Conservation (phyloP, 2,113 vertebrate genomes). For the Rattus rattus region DNA sequence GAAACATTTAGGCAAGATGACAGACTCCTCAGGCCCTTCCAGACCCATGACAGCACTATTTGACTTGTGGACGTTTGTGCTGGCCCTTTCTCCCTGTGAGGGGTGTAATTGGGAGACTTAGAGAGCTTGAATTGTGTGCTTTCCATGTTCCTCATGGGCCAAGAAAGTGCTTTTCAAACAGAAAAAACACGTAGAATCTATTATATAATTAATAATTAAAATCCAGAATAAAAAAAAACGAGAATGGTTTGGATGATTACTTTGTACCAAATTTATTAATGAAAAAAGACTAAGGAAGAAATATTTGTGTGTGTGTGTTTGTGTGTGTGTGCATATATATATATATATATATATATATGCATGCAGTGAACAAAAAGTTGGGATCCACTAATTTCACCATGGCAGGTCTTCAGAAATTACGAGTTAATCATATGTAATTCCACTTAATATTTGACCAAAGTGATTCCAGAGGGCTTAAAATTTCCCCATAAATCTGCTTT, state of each 20-base stretch:
- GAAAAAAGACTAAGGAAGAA: too few species aligned
- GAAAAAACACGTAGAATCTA: background rate
- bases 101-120: background rate
- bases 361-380: background rate
- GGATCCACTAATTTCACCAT: background rate
- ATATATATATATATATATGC: too few species aligned
- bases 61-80: background rate
- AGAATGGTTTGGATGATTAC: background rate
- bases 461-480: background rate
- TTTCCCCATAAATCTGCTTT: background rate
- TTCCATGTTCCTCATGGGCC: background rate
- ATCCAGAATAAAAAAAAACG: background rate
- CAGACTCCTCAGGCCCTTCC: background rate
- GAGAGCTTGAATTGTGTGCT: background rate
- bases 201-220: background rate
- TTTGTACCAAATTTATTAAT: background rate
- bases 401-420: background rate
- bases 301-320: too few species aligned
- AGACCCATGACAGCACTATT: background rate
- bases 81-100: background rate
- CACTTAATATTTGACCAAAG: background rate
- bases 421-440: background rate
- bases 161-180: constrained; percentile 12
- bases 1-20: background rate
- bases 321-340: too few species aligned